Percentiles rank a stretch among this genome's conserved stretches.
phyloP scores from a whole-genome alignment of 2,113 vertebrate species.

The Phylloscopus trochilus region DNA sequence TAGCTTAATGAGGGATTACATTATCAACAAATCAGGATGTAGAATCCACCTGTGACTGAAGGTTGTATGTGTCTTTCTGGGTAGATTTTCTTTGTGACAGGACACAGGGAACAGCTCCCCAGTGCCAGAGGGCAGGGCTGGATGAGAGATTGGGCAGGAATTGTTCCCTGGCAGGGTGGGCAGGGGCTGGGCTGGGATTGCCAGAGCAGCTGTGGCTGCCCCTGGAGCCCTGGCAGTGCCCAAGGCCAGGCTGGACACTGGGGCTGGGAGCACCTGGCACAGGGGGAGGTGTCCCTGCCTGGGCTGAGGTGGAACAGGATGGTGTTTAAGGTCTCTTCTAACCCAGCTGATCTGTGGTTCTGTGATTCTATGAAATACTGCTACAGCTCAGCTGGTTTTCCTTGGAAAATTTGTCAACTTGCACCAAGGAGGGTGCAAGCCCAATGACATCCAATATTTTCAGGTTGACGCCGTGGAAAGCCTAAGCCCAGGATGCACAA shows the following conservation, averaged over 20 bases:
- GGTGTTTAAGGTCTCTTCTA: background rate
- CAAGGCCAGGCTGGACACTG: accelerated
- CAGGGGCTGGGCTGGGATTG: background rate
- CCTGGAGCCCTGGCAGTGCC: background rate
- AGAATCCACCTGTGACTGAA: background rate
- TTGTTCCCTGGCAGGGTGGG: background rate
- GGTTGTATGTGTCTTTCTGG: background rate
- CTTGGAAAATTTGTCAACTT: background rate
- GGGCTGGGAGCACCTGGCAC: background rate
- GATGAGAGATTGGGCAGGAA: background rate
- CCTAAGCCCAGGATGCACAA: background rate
- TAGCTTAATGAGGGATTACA: background rate
- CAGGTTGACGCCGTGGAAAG: background rate
- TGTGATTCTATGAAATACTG: background rate
- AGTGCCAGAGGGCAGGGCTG: accelerated
- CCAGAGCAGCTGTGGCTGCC: background rate
- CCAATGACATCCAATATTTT: background rate
- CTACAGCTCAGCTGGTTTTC: background rate
- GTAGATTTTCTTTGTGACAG: background rate
- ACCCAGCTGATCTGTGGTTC: background rate
- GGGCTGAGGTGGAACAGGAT: no score
- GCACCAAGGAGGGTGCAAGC: background rate
- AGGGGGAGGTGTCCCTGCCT: background rate
- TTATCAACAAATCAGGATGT: background rate
- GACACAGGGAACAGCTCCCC: background rate